These are phyloP conservation scores for Callospermophilus lateralis DNA, from an alignment of 2,113 vertebrate species.

Conservation along the genomic window DNA sequence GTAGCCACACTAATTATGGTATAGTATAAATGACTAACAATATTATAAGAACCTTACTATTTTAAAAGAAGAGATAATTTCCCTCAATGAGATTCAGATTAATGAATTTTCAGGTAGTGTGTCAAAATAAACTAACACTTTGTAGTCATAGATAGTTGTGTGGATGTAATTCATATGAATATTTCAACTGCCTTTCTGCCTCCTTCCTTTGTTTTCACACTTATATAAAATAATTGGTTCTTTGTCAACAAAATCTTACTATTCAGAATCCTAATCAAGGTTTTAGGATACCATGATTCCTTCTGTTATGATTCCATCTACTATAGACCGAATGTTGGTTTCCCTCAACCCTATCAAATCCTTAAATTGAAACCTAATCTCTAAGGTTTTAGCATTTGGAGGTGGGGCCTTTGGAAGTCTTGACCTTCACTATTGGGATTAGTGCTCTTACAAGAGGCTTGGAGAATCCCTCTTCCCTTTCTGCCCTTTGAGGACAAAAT, in stretches of 20 bases:
- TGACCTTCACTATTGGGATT: no score
- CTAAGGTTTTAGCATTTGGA: neutral
- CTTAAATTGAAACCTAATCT: neutral
- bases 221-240: neutral
- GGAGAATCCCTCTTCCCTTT: neutral
- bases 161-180: neutral
- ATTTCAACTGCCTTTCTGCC: neutral
- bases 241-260: neutral
- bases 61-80: neutral
- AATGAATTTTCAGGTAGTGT: neutral
- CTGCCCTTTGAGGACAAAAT: neutral
- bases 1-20: neutral
- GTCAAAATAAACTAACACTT: constrained; percentile 10
- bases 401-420: neutral
- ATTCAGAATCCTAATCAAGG: neutral
- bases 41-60: neutral
- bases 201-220: neutral
- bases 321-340: neutral
- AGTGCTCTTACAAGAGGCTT: neutral
- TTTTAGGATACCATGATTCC: neutral
- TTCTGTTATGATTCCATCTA: neutral
- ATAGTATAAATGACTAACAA: neutral
- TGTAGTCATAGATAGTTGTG: neutral
- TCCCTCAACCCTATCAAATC: neutral
- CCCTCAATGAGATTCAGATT: neutral